A percentile compares a stretch with the other conserved stretches of the same genome.
phyloP scores from a whole-genome alignment of 1,140 invertebrate species.

The Lasaia peninsularis region DNA sequence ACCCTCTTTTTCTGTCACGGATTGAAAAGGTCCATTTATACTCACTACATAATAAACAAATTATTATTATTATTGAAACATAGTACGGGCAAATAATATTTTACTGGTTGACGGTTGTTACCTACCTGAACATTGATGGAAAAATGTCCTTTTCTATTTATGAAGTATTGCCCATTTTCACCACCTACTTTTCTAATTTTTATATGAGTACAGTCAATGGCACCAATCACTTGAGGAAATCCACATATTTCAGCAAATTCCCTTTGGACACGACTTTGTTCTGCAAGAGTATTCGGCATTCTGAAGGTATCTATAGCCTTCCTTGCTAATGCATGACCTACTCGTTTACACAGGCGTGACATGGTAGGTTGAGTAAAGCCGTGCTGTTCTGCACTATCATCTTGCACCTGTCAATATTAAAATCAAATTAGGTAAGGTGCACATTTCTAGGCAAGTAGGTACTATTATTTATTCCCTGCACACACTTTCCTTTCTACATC shows the following conservation, averaged over 20 bases:
- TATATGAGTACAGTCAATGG: conserved; percentile 21
- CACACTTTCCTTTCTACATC: too few relatives aligned
- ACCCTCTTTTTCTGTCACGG: too few relatives aligned
- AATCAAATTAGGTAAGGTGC: background rate
- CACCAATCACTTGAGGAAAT: conserved; percentile 13
- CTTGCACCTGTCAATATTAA: conserved; percentile 19
- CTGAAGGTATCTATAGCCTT: conserved; percentile 14
- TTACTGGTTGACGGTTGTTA: background rate
- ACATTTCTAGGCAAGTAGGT: background rate
- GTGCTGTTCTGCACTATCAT: conserved; percentile 21
- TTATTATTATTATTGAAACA: too few relatives aligned
- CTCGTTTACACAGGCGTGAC: conserved; percentile 13
- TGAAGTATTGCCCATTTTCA: conserved; percentile 16
- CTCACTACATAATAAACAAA: too few relatives aligned
- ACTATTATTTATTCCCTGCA: too few relatives aligned
- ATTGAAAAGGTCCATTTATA: background rate
- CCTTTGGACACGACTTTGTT: conserved; percentile 2
- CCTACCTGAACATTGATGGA: conserved; percentile 15
- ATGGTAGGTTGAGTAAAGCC: conserved; percentile 19
- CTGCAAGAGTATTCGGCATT: conserved; percentile 13
- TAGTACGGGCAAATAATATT: too few relatives aligned
- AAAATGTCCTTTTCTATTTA: conserved; percentile 13
- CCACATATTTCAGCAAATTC: conserved; percentile 13
- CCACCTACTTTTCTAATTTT: conserved; percentile 22
- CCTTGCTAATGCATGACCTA: conserved; percentile 14